Conservation (phyloP, 2,113 vertebrate species). For the Aspidoscelis tigris region DNA sequence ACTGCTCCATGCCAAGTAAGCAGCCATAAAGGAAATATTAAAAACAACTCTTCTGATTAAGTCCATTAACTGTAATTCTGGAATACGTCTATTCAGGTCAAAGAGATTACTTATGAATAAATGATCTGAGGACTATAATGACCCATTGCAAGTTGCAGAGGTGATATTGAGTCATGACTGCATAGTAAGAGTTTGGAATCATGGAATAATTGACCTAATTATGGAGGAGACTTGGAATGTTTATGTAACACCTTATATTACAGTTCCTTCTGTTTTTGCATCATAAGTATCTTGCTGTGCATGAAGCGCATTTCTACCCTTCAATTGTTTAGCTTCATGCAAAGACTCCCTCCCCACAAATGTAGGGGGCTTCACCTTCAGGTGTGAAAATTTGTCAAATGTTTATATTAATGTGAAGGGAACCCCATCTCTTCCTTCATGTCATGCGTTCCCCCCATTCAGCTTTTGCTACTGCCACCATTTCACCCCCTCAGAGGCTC, state of each 20-base stretch:
- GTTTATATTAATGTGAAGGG: no score
- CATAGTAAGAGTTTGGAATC: constrained; percentile 10
- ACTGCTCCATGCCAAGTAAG: background rate
- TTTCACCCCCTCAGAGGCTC: no score
- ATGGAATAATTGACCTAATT: constrained; percentile 26
- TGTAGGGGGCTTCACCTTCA: no score
- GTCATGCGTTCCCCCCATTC: no score
- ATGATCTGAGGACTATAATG: background rate
- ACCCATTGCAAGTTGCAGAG: background rate
- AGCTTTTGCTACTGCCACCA: no score
- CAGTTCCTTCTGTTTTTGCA: background rate
- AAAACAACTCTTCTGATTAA: background rate
- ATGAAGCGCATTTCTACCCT: no score
- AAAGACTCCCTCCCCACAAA: no score
- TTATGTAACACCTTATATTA: background rate
- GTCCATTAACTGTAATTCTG: background rate
- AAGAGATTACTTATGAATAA: background rate
- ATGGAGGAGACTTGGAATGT: background rate
- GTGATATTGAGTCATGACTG: background rate
- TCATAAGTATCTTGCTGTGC: background rate
- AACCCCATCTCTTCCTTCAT: no score
- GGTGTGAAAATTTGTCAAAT: no score
- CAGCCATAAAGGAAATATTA: background rate
- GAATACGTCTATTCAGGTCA: constrained; percentile 8
- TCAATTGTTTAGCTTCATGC: no score